Base-by-base conservation (phyloP, 2,797 vertebrate species). In the Centropyge bicolor region DNA sequence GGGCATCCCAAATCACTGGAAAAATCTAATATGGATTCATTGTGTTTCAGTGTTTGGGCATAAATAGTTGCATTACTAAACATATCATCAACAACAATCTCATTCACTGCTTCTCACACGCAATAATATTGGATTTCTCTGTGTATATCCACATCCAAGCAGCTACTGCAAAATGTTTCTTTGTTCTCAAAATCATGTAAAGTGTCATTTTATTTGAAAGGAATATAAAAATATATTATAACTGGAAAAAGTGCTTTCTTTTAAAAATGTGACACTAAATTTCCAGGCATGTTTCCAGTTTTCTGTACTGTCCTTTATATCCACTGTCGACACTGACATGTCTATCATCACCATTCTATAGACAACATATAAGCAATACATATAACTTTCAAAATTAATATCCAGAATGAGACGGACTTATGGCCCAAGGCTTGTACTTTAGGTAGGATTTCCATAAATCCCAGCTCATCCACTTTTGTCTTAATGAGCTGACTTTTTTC, bases 381-480 rank as follows among this genome's bases (percentile, higher is more conserved):
- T 77, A 22, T 81, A 75, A 60, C 38, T 14, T 69, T 55, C 17
- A 69, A 66, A 75, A 45, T 22, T 57, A 65, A 72, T 63, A 56
- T 70, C 35, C 55, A 48, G 74, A 63, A 62, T 36, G 20, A 65
- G 62, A 45, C 41, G 40, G 62, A 72, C 60, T 70, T 51, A 69
- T 38, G 41, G 55, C 9, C 62, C 65, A 56, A 8, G 13, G 35
- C 41, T 65, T 49, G 7, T 69, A 40, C 55, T 77, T 70, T 36
- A 56, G 54, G 17, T 54, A 40, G 35, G 46, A 66, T 76, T 77
- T 81, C 59, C 63, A 80, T 60, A 83, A 81, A 63, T 66, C 43
- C 24, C 36, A 78, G 36, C 54, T 51, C 64, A 35, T 80, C 73
- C 41, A 55, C 41, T 54, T 72, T 51, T 69, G 27, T 52, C 57